Conservation (phyloP, 2,113 vertebrate species). For the Corythornis cristatus region DNA sequence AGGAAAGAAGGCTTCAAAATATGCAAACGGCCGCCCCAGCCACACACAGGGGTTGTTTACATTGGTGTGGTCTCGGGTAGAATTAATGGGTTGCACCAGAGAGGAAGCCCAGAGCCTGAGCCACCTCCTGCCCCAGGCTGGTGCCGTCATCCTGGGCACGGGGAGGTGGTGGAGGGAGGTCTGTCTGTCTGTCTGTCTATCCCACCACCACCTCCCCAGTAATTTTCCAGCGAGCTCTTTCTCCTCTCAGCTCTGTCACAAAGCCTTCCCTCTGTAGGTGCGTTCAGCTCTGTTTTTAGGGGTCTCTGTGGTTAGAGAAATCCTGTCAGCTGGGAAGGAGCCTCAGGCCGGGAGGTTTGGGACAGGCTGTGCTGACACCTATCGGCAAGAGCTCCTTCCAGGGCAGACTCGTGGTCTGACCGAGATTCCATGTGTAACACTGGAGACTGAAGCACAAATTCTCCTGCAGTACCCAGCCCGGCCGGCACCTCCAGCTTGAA, state of each 20-base stretch:
- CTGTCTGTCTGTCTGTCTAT: too few species aligned
- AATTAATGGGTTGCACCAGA: not conserved
- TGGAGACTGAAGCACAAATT: fast-evolving
- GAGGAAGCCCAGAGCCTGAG: not conserved
- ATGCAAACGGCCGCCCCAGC: not conserved
- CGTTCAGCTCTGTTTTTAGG: fast-evolving
- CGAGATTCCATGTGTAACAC: fast-evolving
- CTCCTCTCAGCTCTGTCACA: fast-evolving
- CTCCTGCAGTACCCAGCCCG: fast-evolving
- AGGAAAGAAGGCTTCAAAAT: not conserved
- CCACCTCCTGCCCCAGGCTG: not conserved
- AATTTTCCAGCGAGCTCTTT: fast-evolving
- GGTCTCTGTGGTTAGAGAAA: fast-evolving
- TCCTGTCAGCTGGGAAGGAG: not conserved
- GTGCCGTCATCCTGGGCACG: fast-evolving
- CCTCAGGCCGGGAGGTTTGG: not conserved
- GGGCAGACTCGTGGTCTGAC: fast-evolving
- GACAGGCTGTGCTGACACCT: slow-evolving; percentile 62
- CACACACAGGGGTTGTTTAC: not conserved
- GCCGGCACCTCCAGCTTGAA: fast-evolving
- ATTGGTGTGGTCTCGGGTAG: not conserved
- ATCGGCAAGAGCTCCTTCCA: slow-evolving; percentile 24
- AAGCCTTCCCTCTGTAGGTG: not conserved
- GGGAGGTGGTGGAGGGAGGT: not conserved
- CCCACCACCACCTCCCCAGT: not conserved